Evolutionary conservation across 2,888 invertebrate species (phyloP), one percentile per base, ranked within the genome.

Genomic region (Synanthedon formicaeformis): DNA sequence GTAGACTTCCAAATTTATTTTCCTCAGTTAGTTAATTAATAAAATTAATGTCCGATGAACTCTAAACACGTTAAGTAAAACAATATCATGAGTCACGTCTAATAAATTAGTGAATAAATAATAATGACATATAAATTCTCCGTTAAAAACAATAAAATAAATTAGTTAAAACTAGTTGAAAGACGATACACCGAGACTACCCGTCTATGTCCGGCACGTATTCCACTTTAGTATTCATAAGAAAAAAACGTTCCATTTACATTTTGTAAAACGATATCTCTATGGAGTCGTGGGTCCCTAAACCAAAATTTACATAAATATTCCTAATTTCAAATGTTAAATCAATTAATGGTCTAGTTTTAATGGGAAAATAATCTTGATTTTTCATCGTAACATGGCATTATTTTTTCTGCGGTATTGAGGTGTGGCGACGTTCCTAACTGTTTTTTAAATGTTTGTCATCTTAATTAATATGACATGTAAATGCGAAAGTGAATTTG

Each of bases 181-280:
- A 59, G 40, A 6, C 52, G 56, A 59, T 56, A 59, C 51, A 52
- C 58, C 55, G 59, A 66, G 57, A 57, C 58, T 49, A 49, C 50
- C n/a, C 10, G 40, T 12, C 54, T 54, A 62, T 59, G 57, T 52
- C 49, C 56, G 54, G 61, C 65, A 66, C 64, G 50, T 61, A 60
- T 59, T 60, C 59, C 57, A 55, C 52, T 64, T 66, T 54, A 51
- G 45, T 51, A 49, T 52, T 56, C 53, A 55, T 56, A 55, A 51
- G 40, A 18, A 18, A 55, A 56, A 50, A 54, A 51, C 53, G 57
- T 53, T 57, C 55, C 53, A 62, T 61, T 60, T 57, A 58, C 57
- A 62, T 64, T 57, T 53, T 56, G 54, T 54, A 57, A 56, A 50
- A 54, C 57, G 57, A 57, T 51, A 56, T 53, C 41, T 23, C 13